Conservation (phyloP, 1,140 invertebrate species). For the Arctopsyche grandis region DNA sequence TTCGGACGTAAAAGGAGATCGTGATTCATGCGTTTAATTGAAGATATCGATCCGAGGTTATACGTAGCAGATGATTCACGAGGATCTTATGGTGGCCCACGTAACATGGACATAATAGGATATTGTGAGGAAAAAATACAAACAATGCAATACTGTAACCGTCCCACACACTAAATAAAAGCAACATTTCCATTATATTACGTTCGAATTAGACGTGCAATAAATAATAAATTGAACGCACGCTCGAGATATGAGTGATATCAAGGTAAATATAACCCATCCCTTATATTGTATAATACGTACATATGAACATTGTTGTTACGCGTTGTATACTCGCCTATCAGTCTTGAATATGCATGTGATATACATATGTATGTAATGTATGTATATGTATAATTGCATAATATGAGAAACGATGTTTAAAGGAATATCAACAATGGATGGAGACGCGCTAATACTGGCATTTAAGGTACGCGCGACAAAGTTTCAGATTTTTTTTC, state of each 20-base stretch:
- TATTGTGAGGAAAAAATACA: not conserved
- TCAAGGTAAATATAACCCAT: not conserved
- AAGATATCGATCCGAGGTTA: not conserved
- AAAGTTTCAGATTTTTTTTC: too few relatives aligned
- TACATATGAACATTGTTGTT: too few relatives aligned
- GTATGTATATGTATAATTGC: too few relatives aligned
- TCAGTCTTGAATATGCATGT: too few relatives aligned
- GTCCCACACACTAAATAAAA: constrained; percentile 19
- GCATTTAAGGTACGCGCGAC: too few relatives aligned
- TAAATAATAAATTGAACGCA: constrained; percentile 18
- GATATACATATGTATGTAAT: too few relatives aligned
- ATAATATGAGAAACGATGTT: too few relatives aligned
- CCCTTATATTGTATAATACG: not conserved
- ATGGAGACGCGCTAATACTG: too few relatives aligned
- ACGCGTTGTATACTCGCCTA: too few relatives aligned
- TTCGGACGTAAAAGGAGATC: constrained; percentile 8
- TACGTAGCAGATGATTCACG: not conserved
- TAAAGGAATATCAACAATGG: too few relatives aligned
- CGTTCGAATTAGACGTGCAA: not conserved
- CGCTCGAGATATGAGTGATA: not conserved
- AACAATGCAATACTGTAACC: constrained; percentile 8
- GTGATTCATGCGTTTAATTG: constrained; percentile 23
- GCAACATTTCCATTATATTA: constrained; percentile 9
- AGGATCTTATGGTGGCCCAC: constrained; percentile 5
- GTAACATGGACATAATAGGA: constrained; percentile 23